Evolutionary conservation across 2,888 invertebrate species (phyloP).

Genomic region (Idaea straminata): DNA sequence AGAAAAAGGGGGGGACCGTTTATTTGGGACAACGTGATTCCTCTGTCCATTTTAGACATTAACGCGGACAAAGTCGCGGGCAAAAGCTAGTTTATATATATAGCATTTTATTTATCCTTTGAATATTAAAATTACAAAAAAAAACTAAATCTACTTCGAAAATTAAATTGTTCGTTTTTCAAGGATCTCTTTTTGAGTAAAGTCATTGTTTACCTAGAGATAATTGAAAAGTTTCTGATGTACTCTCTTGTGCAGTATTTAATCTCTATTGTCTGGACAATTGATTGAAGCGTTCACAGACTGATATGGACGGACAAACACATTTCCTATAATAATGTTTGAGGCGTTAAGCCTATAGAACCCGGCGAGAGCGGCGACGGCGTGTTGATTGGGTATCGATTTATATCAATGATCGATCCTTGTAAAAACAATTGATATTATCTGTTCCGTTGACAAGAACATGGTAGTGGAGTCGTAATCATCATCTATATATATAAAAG

Average conservation of each 20-base stretch:
- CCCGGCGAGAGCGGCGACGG: background rate
- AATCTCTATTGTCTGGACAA: background rate
- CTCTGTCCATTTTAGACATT: too few relatives aligned
- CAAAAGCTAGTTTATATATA: too few relatives aligned
- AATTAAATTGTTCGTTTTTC: too few relatives aligned
- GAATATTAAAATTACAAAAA: too few relatives aligned
- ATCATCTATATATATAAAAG: constrained; percentile 28
- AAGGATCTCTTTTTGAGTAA: too few relatives aligned
- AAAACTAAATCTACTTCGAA: too few relatives aligned
- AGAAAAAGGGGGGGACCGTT: too few relatives aligned
- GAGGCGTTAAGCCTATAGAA: background rate
- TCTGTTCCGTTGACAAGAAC: background rate
- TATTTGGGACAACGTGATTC: too few relatives aligned
- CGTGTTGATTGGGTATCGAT: constrained; percentile 16
- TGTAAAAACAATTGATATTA: background rate
- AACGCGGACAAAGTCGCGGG: too few relatives aligned
- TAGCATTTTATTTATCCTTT: too few relatives aligned
- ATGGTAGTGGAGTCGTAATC: constrained; percentile 15
- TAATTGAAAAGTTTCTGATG: background rate
- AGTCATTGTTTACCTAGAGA: too few relatives aligned
- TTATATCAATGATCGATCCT: constrained; percentile 2
- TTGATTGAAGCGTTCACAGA: background rate
- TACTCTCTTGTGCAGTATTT: background rate
- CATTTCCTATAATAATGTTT: background rate
- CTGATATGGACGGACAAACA: background rate